These are phyloP conservation scores for Diuraphis noxia DNA, from an alignment of 1,140 invertebrate genomes.

Conservation along the genomic window DNA sequence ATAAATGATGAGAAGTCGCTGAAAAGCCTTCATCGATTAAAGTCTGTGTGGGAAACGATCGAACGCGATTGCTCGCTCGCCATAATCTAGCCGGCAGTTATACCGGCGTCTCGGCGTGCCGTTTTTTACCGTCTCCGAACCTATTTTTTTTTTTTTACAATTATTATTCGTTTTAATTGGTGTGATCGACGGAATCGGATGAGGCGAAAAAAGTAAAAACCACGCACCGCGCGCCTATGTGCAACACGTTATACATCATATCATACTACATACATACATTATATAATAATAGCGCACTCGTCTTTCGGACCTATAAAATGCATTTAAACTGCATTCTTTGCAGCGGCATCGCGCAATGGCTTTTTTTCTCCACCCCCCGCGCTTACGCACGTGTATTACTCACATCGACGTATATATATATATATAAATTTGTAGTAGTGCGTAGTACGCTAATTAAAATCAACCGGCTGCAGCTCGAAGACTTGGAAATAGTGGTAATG, in stretches of 20 bases:
- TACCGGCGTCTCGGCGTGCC: not conserved
- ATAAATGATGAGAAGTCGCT: not conserved
- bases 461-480: not conserved
- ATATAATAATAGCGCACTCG: not conserved
- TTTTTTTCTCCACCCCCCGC: not conserved
- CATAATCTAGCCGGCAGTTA: not conserved
- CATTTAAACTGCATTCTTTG: constrained; percentile 28
- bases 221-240: not conserved
- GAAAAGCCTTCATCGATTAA: not conserved
- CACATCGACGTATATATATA: not conserved
- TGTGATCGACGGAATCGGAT: constrained; percentile 17
- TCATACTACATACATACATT: not conserved
- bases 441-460: constrained; percentile 18
- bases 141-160: not conserved
- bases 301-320: constrained; percentile 45
- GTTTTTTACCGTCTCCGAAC: not conserved
- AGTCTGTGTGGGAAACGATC: constrained; percentile 29
- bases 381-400: not conserved
- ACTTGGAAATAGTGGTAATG: not conserved
- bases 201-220: constrained; percentile 21
- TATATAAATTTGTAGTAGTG: not conserved
- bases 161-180: constrained; percentile 17
- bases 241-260: no score
- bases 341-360: not conserved
- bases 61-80: no score